Percentiles rank a stretch among this genome's conserved stretches.
These are phyloP conservation scores for Drosophila atripex DNA, from an alignment of 2,888 invertebrate genomes.

Conservation along the genomic window DNA sequence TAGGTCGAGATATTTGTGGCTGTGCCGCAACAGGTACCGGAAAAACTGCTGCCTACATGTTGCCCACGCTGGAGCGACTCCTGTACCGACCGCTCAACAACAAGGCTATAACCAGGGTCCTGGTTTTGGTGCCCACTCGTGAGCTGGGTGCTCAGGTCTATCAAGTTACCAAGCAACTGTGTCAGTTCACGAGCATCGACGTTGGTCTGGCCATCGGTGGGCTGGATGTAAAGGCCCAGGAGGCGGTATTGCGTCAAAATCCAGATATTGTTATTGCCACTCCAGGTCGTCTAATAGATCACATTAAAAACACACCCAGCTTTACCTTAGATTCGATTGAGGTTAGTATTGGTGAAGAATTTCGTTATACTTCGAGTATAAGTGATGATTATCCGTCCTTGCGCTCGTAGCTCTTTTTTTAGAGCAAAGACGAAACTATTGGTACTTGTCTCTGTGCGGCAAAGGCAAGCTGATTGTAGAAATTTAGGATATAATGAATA, in stretches of 20 bases:
- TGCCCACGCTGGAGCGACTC: slow-evolving; percentile 97
- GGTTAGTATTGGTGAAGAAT: slow-evolving; percentile 84
- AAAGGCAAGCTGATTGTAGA: slow-evolving; percentile 69
- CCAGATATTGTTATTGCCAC: slow-evolving; percentile 99
- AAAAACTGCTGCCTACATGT: slow-evolving; percentile 99
- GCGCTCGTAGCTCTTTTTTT: slow-evolving; percentile 81
- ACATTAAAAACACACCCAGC: slow-evolving; percentile 96
- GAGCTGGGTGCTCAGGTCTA: slow-evolving; percentile 99
- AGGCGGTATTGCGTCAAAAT: slow-evolving; percentile 92
- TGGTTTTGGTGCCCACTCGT: slow-evolving; percentile 97
- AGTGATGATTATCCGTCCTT: slow-evolving; percentile 84
- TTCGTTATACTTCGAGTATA: neutral
- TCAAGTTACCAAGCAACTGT: slow-evolving; percentile 94
- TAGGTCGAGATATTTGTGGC: slow-evolving; percentile 97
- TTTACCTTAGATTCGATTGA: slow-evolving; percentile 96
- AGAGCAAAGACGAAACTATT: slow-evolving; percentile 36
- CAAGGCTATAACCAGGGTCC: slow-evolving; percentile 90
- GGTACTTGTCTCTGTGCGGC: slow-evolving; percentile 58
- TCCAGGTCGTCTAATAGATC: slow-evolving; percentile 98
- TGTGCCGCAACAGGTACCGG: slow-evolving; percentile 99
- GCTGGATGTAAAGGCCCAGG: slow-evolving; percentile 92
- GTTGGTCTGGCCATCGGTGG: slow-evolving; percentile 94
- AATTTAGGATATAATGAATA: neutral
- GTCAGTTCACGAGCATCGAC: slow-evolving; percentile 93
- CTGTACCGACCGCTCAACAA: slow-evolving; percentile 92